Conservation (phyloP, 2,113 vertebrate species). For the Saimiri boliviensis region DNA sequence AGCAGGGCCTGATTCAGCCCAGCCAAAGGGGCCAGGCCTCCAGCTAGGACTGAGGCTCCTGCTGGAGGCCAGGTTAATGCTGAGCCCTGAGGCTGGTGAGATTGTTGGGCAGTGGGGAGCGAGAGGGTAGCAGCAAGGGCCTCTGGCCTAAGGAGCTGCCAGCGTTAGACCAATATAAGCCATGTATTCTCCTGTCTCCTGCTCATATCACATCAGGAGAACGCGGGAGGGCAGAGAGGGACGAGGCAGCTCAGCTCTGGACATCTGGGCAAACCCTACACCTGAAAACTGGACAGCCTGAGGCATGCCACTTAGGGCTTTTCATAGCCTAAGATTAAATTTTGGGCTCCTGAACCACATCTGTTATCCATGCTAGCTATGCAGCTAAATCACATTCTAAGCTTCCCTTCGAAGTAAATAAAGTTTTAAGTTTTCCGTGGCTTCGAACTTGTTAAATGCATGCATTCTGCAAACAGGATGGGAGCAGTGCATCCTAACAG, state of each 20-base stretch:
- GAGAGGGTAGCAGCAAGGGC: neutral
- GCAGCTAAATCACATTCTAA: neutral
- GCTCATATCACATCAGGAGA: neutral
- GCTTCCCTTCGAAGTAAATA: neutral
- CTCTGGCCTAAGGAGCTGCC: neutral
- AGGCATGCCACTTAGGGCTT: neutral
- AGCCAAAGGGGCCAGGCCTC: neutral
- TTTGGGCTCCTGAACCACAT: neutral
- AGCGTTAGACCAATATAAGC: neutral
- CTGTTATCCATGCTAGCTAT: neutral
- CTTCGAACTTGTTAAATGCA: neutral
- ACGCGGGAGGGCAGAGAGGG: neutral
- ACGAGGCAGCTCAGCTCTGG: neutral
- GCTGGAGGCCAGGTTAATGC: neutral
- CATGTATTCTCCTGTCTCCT: neutral
- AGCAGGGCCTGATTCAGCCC: neutral
- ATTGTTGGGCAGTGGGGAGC: too few relatives aligned
- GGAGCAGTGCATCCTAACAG: neutral
- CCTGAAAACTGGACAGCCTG: neutral
- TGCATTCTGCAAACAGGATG: neutral
- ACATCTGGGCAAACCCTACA: neutral
- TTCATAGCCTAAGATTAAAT: neutral
- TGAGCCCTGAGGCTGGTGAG: neutral
- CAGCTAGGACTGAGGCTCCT: neutral
- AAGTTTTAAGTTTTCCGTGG: neutral